A percentile compares a stretch with the other conserved stretches of the same genome.
Conservation (phyloP, 2,888 invertebrate species). For the Eurois occulta region DNA sequence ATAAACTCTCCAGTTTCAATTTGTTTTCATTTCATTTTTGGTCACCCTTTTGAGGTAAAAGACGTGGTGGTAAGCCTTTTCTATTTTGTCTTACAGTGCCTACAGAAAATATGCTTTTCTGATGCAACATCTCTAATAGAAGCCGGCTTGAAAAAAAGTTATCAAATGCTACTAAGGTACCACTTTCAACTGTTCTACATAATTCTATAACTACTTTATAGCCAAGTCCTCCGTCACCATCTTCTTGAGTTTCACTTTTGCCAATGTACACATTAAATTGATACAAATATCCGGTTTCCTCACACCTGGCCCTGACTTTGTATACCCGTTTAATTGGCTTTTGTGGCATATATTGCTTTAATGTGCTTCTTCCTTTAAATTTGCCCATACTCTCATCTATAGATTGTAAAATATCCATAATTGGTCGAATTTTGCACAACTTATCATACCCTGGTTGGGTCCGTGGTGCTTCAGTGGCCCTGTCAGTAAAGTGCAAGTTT, state of each 20-base stretch:
- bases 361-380: slow-evolving; percentile 38
- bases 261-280: slow-evolving; percentile 13
- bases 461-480: background rate
- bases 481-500: slow-evolving; percentile 21
- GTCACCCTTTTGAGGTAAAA: slow-evolving; percentile 44
- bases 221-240: background rate
- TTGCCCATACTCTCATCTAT: slow-evolving; percentile 52
- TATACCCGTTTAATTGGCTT: slow-evolving; percentile 24
- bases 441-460: background rate
- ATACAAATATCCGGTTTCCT: slow-evolving; percentile 18
- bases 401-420: slow-evolving; percentile 45
- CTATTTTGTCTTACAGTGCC: slow-evolving; percentile 34
- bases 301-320: slow-evolving; percentile 22
- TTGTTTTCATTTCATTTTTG: slow-evolving; percentile 48
- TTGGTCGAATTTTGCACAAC: slow-evolving; percentile 45
- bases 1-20: slow-evolving; percentile 39
- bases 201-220: background rate
- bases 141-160: slow-evolving; percentile 18
- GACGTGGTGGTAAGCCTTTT: slow-evolving; percentile 42
- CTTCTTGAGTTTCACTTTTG: slow-evolving; percentile 18
- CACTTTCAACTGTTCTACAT: background rate
- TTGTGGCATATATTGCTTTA: slow-evolving; percentile 35
- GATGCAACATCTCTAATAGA: slow-evolving; percentile 1
- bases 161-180: slow-evolving; percentile 22
- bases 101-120: slow-evolving; percentile 20